phyloP scores from a whole-genome alignment of 2,888 invertebrate genomes.

The Chorisops tibialis region DNA sequence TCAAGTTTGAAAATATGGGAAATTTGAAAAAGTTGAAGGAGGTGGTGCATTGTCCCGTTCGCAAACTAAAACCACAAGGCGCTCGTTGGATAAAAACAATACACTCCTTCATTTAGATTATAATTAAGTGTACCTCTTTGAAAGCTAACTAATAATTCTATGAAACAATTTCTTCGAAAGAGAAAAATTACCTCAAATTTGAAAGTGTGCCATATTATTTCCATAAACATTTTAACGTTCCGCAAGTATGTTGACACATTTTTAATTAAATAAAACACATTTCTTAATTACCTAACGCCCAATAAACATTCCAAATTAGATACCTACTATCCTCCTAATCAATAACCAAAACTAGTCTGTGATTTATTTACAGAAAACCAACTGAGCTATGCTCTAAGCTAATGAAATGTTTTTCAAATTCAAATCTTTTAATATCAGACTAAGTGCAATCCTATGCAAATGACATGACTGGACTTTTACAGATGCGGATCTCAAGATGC shows the following conservation, averaged over 20 bases:
- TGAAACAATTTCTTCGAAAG: too few relatives aligned
- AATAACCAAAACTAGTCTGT: slow-evolving; percentile 10
- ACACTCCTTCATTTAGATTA: too few relatives aligned
- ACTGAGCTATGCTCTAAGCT: not conserved
- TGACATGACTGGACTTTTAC: not conserved
- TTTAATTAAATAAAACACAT: not conserved
- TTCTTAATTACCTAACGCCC: slow-evolving; percentile 12
- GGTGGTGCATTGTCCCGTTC: not conserved
- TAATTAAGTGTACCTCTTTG: not conserved
- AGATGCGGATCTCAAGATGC: not conserved
- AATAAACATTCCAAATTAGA: slow-evolving; percentile 3
- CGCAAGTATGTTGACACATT: not conserved
- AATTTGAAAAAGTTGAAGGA: too few relatives aligned
- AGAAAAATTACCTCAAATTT: too few relatives aligned
- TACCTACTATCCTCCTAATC: not conserved
- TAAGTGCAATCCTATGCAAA: slow-evolving; percentile 19
- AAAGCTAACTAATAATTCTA: not conserved
- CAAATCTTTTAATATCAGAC: not conserved
- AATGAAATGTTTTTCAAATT: slow-evolving; percentile 8
- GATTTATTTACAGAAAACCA: slow-evolving; percentile 12
- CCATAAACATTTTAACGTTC: not conserved
- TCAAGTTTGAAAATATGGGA: too few relatives aligned
- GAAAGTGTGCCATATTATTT: not conserved
- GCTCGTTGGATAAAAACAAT: too few relatives aligned
- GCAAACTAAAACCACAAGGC: not conserved